phyloP scores from a whole-genome alignment of 1,140 invertebrate species.

The Halyomorpha halys region DNA sequence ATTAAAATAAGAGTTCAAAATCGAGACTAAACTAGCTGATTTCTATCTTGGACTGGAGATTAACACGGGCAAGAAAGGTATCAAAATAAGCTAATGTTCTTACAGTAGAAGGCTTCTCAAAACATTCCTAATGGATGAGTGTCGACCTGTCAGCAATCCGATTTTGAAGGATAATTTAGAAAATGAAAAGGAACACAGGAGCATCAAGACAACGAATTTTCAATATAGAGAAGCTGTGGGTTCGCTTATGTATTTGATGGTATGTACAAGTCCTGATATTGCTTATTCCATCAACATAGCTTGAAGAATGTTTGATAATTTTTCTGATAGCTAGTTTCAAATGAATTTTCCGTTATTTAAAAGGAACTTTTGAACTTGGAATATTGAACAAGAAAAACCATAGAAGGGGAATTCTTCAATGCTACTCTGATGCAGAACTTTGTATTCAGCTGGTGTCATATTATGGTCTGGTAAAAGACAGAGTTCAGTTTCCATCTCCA shows the following conservation, averaged over 20 bases:
- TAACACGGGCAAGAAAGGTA: neutral
- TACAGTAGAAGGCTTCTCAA: neutral
- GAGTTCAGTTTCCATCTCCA: constrained; percentile 29
- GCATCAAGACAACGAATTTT: constrained; percentile 19
- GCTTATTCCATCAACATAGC: constrained; percentile 33
- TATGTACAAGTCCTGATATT: constrained; percentile 34
- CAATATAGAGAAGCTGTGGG: constrained; percentile 32
- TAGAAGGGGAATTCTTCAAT: constrained; percentile 7
- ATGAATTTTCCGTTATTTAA: constrained; percentile 34
- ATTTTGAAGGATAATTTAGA: neutral
- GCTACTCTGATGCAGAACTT: constrained; percentile 34
- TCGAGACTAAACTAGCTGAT: neutral
- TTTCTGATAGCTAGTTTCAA: constrained; percentile 29
- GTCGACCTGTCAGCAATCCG: neutral
- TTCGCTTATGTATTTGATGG: constrained; percentile 33
- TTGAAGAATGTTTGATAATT: constrained; percentile 32
- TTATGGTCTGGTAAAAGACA: constrained; percentile 35
- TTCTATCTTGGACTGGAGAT: neutral
- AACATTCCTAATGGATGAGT: neutral
- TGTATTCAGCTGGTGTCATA: constrained; percentile 26
- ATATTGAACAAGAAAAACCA: constrained; percentile 11
- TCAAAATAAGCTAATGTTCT: too few relatives aligned
- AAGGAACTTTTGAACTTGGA: constrained; percentile 32
- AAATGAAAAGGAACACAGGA: neutral
- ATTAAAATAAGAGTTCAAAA: neutral